A percentile compares a stretch with the other conserved stretches of the same genome.
Conservation (phyloP, 2,113 vertebrate species). For the Puntigrus tetrazona region DNA sequence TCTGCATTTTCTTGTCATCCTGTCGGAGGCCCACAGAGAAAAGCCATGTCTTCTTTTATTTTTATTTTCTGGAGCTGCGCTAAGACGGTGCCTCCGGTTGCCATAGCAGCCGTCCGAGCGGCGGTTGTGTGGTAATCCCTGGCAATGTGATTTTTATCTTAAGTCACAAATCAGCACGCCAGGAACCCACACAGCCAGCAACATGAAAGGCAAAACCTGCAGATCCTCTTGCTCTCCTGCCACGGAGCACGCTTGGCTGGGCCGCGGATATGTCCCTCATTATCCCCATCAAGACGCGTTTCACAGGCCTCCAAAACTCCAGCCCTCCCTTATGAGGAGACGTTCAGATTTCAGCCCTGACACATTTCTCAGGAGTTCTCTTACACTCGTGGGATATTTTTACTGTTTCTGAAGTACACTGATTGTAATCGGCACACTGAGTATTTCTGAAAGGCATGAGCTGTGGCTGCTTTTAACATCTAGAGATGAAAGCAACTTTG, state of each 20-base stretch:
- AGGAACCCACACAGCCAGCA: constrained; percentile 98
- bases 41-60: constrained; percentile 64
- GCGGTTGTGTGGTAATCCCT: constrained; percentile 99
- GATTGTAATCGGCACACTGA: constrained; percentile 13
- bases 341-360: constrained; percentile 1
- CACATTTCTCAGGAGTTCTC: constrained; percentile 24
- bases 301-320: constrained; percentile 66
- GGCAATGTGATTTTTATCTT: constrained; percentile 99
- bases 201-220: constrained; percentile 73
- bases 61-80: constrained; percentile 48
- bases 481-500: neutral
- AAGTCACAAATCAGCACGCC: constrained; percentile 99
- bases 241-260: constrained; percentile 71
- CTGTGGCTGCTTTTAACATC: neutral
- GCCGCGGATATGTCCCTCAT: constrained; percentile 77
- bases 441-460: neutral
- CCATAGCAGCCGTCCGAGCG: constrained; percentile 82
- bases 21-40: constrained; percentile 49
- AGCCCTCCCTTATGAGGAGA: constrained; percentile 7
- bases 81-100: constrained; percentile 65
- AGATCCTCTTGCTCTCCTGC: constrained; percentile 39
- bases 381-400: neutral
- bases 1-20: constrained; percentile 51
- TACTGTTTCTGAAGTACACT: neutral
- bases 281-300: constrained; percentile 76